phyloP scores from a whole-genome alignment of 64 coral and sea anemone species.

The Trachythela sp. region DNA sequence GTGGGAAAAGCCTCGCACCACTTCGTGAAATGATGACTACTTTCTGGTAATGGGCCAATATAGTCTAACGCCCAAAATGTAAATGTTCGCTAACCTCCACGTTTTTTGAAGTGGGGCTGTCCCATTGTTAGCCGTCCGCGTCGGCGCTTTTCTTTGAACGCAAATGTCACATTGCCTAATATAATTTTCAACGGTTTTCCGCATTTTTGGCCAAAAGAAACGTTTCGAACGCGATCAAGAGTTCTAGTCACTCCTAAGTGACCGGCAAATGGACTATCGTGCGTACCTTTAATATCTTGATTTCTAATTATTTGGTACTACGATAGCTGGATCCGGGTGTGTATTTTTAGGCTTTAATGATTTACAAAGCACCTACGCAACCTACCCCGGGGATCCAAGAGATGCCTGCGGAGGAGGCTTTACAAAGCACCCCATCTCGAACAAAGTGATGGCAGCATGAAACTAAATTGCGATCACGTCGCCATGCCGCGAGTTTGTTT shows the following conservation, averaged over 20 bases:
- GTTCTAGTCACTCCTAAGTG: background rate
- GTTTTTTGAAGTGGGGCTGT: background rate
- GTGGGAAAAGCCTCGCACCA: background rate
- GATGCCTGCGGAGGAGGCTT: no score
- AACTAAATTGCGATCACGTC: background rate
- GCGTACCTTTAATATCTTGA: background rate
- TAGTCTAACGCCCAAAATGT: slow-evolving; percentile 5
- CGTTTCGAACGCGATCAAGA: background rate
- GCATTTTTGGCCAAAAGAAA: background rate
- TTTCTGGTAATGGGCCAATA: background rate
- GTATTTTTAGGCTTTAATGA: background rate
- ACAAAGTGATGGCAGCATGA: no score
- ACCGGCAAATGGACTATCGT: background rate
- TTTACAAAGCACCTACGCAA: background rate
- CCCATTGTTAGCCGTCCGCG: background rate
- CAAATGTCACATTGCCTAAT: background rate
- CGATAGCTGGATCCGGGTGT: background rate
- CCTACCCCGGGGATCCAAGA: no score
- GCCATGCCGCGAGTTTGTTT: background rate
- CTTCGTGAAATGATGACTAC: background rate
- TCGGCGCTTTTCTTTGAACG: background rate
- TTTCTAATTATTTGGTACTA: background rate
- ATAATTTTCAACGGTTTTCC: background rate
- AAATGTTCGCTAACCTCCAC: background rate
- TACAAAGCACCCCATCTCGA: background rate